These are phyloP conservation scores for Fopius arisanus DNA, from an alignment of 1,140 invertebrate genomes.

Conservation along the genomic window DNA sequence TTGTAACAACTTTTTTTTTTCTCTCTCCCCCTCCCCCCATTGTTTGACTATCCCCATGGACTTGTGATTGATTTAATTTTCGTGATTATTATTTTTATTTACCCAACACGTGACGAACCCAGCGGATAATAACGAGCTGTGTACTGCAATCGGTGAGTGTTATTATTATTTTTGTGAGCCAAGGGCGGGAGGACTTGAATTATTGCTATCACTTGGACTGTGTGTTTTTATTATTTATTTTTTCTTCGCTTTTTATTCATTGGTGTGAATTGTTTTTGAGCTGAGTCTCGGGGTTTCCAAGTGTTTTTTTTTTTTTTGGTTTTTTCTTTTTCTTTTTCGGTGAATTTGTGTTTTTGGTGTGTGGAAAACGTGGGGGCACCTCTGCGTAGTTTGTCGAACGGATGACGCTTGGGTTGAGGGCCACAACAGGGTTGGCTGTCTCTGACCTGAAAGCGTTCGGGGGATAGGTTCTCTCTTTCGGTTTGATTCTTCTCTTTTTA, in stretches of 20 bases:
- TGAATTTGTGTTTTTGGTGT: background rate
- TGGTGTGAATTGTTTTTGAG: no score
- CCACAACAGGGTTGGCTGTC: constrained; percentile 29
- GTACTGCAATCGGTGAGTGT: no score
- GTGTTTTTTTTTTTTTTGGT: background rate
- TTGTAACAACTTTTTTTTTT: background rate
- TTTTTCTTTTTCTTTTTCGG: background rate
- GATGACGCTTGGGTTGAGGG: constrained; percentile 15
- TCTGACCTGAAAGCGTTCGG: constrained; percentile 25
- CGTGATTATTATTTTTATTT: no score
- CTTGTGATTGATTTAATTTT: background rate
- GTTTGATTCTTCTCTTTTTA: background rate
- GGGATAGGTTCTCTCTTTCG: background rate
- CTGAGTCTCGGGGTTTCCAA: no score
- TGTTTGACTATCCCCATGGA: background rate
- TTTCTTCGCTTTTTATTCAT: no score
- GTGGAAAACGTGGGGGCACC: background rate
- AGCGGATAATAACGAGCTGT: no score
- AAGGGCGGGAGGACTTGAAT: no score
- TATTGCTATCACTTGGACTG: no score
- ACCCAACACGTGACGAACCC: no score
- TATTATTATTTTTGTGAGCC: no score
- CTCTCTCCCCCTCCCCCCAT: background rate
- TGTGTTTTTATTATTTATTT: no score
- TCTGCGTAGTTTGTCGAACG: background rate